Evolutionary conservation across 2,888 invertebrate genomes (phyloP).

Genomic region (Eupelmus urozonus): DNA sequence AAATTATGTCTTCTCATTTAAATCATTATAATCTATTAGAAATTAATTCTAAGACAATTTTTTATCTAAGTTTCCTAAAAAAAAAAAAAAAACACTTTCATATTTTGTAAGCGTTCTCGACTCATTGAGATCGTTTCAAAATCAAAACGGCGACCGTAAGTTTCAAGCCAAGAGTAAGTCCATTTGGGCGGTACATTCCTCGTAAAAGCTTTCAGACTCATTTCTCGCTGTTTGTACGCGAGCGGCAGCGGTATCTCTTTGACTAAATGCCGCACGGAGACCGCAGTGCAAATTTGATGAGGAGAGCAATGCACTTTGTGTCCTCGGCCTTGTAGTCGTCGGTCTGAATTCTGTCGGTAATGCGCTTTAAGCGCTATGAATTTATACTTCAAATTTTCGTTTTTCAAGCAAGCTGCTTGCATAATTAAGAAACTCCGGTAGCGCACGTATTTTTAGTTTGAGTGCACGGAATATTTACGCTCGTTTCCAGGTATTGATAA

Average conservation of each 20-base stretch:
- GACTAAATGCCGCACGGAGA: slow-evolving; percentile 18
- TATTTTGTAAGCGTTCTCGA: too few relatives aligned
- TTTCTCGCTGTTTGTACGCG: slow-evolving; percentile 3
- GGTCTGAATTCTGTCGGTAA: slow-evolving; percentile 22
- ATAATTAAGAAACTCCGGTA: too few relatives aligned
- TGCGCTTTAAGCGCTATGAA: background rate
- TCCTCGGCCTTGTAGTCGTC: background rate
- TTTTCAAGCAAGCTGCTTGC: background rate
- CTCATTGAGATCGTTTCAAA: background rate
- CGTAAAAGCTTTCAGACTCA: slow-evolving; percentile 2
- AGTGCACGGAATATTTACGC: background rate
- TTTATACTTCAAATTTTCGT: background rate
- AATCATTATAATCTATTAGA: too few relatives aligned
- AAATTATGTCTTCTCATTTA: too few relatives aligned
- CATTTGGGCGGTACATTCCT: background rate
- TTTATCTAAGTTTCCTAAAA: too few relatives aligned
- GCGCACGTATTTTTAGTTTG: too few relatives aligned
- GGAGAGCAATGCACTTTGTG: slow-evolving; percentile 25
- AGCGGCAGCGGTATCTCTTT: slow-evolving; percentile 15
- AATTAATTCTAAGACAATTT: too few relatives aligned
- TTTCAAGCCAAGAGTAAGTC: slow-evolving; percentile 17
- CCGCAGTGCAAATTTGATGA: slow-evolving; percentile 40
- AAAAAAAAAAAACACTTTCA: too few relatives aligned
- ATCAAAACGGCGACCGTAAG: slow-evolving; percentile 12
- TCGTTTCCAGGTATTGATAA: background rate